Percentiles rank a stretch among this genome's conserved stretches.
Conservation (phyloP, 1,140 invertebrate species). For the Orius insidiosus region DNA sequence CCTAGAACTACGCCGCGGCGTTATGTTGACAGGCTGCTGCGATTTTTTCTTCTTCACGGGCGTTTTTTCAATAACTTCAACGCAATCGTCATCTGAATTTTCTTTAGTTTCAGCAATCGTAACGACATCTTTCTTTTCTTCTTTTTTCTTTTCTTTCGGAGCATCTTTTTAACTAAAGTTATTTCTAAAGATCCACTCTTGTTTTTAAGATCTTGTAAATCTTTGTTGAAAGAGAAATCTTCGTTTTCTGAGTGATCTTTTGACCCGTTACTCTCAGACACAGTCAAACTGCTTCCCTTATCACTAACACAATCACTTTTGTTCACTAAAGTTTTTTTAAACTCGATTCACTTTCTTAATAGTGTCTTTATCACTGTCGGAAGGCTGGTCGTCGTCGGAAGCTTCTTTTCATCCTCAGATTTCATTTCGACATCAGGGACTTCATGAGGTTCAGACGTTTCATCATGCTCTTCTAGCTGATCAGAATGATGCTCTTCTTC, state of each 20-base stretch:
- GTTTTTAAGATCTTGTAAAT: slow-evolving; percentile 8
- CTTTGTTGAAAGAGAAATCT: slow-evolving; percentile 5
- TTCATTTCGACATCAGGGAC: slow-evolving; percentile 14
- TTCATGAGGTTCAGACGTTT: slow-evolving; percentile 12
- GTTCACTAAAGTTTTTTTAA: slow-evolving; percentile 8
- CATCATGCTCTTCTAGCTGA: slow-evolving; percentile 14
- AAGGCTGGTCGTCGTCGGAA: slow-evolving; percentile 18
- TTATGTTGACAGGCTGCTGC: slow-evolving; percentile 28
- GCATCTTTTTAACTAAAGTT: slow-evolving; percentile 9
- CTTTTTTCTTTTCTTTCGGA: neutral
- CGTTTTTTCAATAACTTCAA: slow-evolving; percentile 19
- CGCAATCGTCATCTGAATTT: slow-evolving; percentile 14
- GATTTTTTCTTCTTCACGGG: slow-evolving; percentile 25
- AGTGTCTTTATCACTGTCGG: slow-evolving; percentile 19
- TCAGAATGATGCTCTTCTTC: slow-evolving; percentile 12
- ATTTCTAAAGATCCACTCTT: slow-evolving; percentile 10
- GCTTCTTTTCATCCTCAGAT: slow-evolving; percentile 8
- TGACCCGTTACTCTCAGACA: slow-evolving; percentile 21
- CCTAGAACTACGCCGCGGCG: slow-evolving; percentile 39
- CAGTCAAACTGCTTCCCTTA: slow-evolving; percentile 14
- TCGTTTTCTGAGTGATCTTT: slow-evolving; percentile 11
- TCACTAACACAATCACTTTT: slow-evolving; percentile 18
- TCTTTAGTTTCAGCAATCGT: slow-evolving; percentile 21
- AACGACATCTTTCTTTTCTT: neutral
- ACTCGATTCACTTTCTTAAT: slow-evolving; percentile 7